These are phyloP conservation scores for Dryobates pubescens DNA, from an alignment of 2,797 vertebrate genomes.

Conservation along the genomic window DNA sequence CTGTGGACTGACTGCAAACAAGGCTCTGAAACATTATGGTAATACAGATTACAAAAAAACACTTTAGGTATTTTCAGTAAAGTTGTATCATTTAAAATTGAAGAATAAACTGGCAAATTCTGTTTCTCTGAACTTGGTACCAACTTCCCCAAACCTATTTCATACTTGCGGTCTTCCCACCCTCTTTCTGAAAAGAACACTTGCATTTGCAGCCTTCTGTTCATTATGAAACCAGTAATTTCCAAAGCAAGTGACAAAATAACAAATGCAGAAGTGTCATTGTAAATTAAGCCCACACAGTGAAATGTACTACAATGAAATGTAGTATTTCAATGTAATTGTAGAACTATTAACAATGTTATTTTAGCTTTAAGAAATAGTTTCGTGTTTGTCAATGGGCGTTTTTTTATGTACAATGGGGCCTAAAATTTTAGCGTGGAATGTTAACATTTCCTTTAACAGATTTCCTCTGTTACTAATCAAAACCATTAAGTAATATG, in stretches of 20 bases:
- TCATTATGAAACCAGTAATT: background rate
- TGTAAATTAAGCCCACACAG: background rate
- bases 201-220: background rate
- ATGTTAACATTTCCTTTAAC: background rate
- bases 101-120: background rate
- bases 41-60: background rate
- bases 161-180: background rate
- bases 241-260: background rate
- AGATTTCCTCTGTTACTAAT: background rate
- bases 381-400: background rate
- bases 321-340: background rate
- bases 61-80: background rate
- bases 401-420: background rate
- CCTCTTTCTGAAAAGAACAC: background rate
- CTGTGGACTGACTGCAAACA: background rate
- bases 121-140: background rate
- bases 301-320: background rate
- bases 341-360: background rate
- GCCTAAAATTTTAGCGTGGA: background rate
- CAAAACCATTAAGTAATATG: background rate
- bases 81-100: background rate
- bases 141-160: background rate
- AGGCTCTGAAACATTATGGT: background rate
- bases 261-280: background rate
- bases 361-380: background rate